These are phyloP conservation scores for Epinotia ramella DNA, from an alignment of 2,888 invertebrate genomes.

Conservation along the genomic window DNA sequence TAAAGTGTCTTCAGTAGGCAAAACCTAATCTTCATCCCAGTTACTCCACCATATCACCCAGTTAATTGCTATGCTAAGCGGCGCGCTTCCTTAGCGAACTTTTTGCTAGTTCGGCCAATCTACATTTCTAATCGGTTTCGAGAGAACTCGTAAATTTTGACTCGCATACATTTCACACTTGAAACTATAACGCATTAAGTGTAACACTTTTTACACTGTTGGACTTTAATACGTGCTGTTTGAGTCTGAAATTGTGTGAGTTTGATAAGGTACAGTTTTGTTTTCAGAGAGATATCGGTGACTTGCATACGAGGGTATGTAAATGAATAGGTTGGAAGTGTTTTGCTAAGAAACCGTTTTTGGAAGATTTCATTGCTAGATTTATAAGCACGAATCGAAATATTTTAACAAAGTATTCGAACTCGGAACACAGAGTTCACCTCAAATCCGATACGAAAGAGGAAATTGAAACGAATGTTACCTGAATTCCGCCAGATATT, in stretches of 20 bases:
- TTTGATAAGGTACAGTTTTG: not conserved
- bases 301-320: constrained; percentile 3
- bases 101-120: constrained; percentile 60
- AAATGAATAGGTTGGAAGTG: constrained; percentile 4
- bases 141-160: constrained; percentile 27
- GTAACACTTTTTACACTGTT: not conserved
- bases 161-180: constrained; percentile 5
- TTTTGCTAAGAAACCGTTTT: not conserved
- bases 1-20: not conserved
- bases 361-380: not conserved
- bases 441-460: not conserved
- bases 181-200: constrained; percentile 3
- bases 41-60: constrained; percentile 45
- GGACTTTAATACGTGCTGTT: not conserved
- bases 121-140: constrained; percentile 52
- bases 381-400: no score
- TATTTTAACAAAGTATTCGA: no score
- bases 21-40: constrained; percentile 20
- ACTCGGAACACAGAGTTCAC: not conserved
- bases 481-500: constrained; percentile 2
- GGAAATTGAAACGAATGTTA: not conserved
- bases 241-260: not conserved
- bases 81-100: constrained; percentile 51
- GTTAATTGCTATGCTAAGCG: constrained; percentile 67
- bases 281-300: constrained; percentile 3